phyloP scores from a whole-genome alignment of 2,113 vertebrate species.

The Junco hyemalis region DNA sequence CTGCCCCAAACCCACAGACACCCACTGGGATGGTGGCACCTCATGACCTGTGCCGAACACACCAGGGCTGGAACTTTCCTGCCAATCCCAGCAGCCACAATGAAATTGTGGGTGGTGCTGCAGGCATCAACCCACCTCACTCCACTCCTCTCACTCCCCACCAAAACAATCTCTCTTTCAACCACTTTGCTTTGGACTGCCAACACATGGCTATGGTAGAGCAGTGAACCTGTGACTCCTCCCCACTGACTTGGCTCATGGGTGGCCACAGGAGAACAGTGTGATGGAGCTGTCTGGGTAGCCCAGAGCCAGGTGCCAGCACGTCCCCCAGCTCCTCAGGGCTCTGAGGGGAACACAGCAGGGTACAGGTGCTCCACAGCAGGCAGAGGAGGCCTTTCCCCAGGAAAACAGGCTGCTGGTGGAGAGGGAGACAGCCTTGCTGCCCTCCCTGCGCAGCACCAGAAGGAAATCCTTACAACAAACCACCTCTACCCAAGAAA shows the following conservation, averaged over 20 bases:
- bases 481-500: neutral
- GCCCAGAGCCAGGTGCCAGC: neutral
- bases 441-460: neutral
- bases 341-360: neutral
- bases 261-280: accelerated
- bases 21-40: neutral
- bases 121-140: neutral
- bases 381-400: neutral
- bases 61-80: accelerated
- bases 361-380: no score
- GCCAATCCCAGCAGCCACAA: neutral
- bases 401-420: neutral
- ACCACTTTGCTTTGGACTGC: neutral
- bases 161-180: neutral
- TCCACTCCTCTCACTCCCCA: neutral
- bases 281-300: neutral
- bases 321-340: neutral
- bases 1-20: neutral
- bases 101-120: neutral
- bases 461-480: neutral
- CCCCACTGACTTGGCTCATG: neutral
- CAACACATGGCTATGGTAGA: accelerated
- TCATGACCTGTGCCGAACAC: neutral
- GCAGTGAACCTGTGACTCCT: neutral
- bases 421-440: neutral